Base-by-base conservation (phyloP, 2,888 invertebrate genomes). In the Cephus pulcher region DNA sequence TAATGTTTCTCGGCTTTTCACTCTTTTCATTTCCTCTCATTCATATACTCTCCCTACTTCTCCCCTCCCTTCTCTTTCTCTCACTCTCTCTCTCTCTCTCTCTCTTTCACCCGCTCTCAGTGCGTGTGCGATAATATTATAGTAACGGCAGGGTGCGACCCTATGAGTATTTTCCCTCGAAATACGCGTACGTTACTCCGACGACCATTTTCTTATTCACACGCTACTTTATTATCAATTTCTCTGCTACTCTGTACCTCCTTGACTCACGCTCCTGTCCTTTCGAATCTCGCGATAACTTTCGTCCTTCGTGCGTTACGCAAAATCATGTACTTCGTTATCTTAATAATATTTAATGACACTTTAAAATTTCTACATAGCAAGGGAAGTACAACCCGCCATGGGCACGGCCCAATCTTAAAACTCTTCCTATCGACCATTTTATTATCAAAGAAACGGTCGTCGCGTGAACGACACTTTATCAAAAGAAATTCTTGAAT, bases 301-400 rank as follows among this genome's bases (percentile, higher is more conserved):
- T 75, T 75, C 77, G 75, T 80, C 81, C 78, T 78, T 80, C 83
- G 83, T 84, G 79, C 81, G 82, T 75, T 79, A 80, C 83, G 81
- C 80, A 80, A 78, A 76, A 76, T 80, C 78, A 80, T 80, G 82
- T 79, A 83, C 83, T 83, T 79, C 84, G 88, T 89, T 88, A 86
- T 82, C 82, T 86, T 83, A 88, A 88, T 88, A 91, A 90, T 89
- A 89, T 89, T 90, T 87, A 89, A 89, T 90, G 89, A 90, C 88
- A 89, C 88, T 88, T 86, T 85, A 86, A 89, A 89, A 89, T 90
- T 89, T 90, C 89, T 90, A 89, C 88, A 89, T 82, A 81, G 88
- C 90, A 88, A 88, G 87, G 85, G 56, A 84, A 87, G 85, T 78
- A 85, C 85, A 85, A 86, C 86, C 87, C 83, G 84, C 83, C 79